Conservation (phyloP, 2,113 vertebrate species). For the Hemiscyllium ocellatum region DNA sequence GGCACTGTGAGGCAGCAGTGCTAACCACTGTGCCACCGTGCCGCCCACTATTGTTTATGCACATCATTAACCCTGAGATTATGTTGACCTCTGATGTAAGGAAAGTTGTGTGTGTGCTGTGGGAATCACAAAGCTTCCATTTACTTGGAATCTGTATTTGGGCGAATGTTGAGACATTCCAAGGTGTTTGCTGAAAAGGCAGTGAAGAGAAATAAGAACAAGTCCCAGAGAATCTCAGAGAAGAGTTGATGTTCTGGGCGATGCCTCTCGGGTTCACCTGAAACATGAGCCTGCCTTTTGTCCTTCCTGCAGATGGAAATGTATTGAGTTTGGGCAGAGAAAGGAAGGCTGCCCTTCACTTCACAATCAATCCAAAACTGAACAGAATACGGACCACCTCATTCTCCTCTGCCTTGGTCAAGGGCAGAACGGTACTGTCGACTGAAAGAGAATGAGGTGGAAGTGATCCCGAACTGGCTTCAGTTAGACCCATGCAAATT, state of each 20-base stretch:
- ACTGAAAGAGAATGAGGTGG: not conserved
- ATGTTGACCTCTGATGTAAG: not conserved
- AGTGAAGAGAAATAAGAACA: not conserved
- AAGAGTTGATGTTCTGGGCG: not conserved
- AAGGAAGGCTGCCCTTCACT: too few species aligned
- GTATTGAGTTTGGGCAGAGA: not conserved
- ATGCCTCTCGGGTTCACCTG: not conserved
- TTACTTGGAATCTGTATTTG: not conserved
- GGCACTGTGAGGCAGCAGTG: too few species aligned
- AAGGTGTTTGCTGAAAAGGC: not conserved
- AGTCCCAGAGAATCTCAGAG: not conserved
- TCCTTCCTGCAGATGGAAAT: not conserved
- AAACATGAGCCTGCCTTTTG: not conserved
- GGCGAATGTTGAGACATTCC: not conserved
- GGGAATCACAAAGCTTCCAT: not conserved
- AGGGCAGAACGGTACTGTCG: not conserved
- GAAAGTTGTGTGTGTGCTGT: not conserved
- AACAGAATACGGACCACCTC: too few species aligned
- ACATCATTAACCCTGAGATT: not conserved
- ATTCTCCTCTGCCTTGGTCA: not conserved
- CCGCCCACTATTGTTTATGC: too few species aligned
- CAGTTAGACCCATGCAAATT: not conserved
- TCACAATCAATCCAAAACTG: not conserved
- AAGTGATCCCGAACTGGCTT: not conserved
- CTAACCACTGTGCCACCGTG: too few species aligned